Evolutionary conservation across 2,888 invertebrate species (phyloP).

Genomic region (Scaptomyza tumidula): DNA sequence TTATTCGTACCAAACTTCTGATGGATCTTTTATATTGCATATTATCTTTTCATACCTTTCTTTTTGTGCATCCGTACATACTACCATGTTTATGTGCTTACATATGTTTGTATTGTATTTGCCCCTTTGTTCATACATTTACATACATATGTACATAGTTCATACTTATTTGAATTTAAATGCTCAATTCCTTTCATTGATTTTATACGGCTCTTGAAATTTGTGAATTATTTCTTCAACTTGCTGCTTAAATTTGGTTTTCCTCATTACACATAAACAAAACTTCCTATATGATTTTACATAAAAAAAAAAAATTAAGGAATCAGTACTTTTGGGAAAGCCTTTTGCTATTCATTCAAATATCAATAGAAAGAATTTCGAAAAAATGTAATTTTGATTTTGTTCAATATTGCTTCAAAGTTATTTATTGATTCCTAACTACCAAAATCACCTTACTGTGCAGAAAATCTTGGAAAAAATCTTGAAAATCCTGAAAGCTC

Average conservation of each 20-base stretch:
- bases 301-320: no score
- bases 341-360: conserved; percentile 5
- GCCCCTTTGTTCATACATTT: conserved; percentile 12
- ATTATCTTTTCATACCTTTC: not conserved
- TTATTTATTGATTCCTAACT: not conserved
- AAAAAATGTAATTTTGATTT: conserved; percentile 12
- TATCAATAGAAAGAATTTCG: not conserved
- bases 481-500: conserved; percentile 30
- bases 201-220: conserved; percentile 14
- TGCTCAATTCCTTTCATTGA: conserved; percentile 53
- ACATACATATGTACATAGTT: conserved; percentile 8
- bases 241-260: no score
- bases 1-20: conserved; percentile 54
- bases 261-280: not conserved
- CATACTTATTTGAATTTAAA: conserved; percentile 17
- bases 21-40: conserved; percentile 3
- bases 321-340: conserved; percentile 12
- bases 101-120: no score
- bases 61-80: not conserved
- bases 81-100: not conserved
- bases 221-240: not conserved
- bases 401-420: not conserved
- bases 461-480: not conserved
- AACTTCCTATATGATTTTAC: not conserved
- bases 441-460: not conserved